Percentiles rank a stretch among this genome's conserved stretches.
phyloP scores from a whole-genome alignment of 2,113 vertebrate species.

The Dendrocopos noguchii region DNA sequence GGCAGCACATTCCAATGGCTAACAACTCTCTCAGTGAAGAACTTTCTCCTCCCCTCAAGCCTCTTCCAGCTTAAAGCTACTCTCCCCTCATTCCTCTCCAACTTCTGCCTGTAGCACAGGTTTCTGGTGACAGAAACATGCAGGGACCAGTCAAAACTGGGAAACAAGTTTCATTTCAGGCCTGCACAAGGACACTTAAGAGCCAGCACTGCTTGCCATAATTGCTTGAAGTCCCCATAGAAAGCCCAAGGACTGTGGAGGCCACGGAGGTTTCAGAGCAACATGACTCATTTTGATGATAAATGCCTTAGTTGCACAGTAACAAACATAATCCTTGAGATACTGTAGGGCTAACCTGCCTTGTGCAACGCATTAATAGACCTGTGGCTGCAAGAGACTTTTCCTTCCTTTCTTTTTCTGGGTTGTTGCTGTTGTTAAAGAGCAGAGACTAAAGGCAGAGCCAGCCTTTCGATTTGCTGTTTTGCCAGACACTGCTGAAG shows the following conservation, averaged over 20 bases:
- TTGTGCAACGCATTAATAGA: neutral
- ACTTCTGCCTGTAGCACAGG: rapidly evolving
- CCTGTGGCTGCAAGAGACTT: neutral
- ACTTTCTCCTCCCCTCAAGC: too few relatives aligned
- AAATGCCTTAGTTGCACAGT: neutral
- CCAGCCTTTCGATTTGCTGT: neutral
- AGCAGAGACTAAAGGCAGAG: neutral
- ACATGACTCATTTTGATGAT: neutral
- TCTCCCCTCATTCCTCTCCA: neutral
- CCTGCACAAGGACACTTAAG: neutral
- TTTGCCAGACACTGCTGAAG: conserved; percentile 8
- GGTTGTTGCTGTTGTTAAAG: neutral
- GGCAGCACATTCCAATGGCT: too few relatives aligned
- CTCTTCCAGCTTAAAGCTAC: too few relatives aligned
- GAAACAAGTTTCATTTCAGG: neutral
- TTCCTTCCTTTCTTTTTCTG: too few relatives aligned
- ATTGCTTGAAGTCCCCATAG: neutral
- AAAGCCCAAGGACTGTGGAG: neutral
- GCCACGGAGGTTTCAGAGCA: neutral
- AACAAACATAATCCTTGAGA: neutral
- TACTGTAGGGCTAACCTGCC: neutral
- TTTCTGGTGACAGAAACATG: rapidly evolving
- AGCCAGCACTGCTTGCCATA: neutral
- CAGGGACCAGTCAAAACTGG: neutral
- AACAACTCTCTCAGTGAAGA: too few relatives aligned